A percentile compares a stretch with the other conserved stretches of the same genome.
Conservation (phyloP, 2,113 vertebrate species). For the Oxyruncus cristatus region DNA sequence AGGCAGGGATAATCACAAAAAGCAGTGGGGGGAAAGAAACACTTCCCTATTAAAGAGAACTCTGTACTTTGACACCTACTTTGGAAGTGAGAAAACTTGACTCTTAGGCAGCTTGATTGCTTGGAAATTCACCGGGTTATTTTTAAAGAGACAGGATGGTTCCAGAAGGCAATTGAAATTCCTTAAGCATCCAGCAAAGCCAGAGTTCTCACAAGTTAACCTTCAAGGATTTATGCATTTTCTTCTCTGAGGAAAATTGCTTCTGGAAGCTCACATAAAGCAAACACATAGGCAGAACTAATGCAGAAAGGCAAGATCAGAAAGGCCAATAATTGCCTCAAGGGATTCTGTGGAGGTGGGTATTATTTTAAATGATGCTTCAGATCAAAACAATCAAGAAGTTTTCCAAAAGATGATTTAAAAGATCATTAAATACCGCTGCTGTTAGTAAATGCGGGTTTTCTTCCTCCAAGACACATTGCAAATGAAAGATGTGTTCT, state of each 20-base stretch:
- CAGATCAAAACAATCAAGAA: slow-evolving; percentile 37
- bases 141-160: neutral
- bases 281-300: slow-evolving; percentile 45
- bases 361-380: slow-evolving; percentile 40
- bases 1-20: neutral
- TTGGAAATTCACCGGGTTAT: neutral
- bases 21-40: neutral
- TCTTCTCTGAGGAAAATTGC: slow-evolving; percentile 29
- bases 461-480: neutral
- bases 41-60: neutral
- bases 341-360: slow-evolving; percentile 1
- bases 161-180: slow-evolving; percentile 54
- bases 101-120: neutral
- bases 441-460: neutral
- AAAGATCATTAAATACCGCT: slow-evolving; percentile 16
- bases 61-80: neutral
- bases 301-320: slow-evolving; percentile 43
- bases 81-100: neutral
- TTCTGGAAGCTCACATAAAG: slow-evolving; percentile 49
- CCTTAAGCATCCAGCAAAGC: slow-evolving; percentile 24
- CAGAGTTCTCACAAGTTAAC: slow-evolving; percentile 42
- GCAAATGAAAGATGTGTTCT: slow-evolving; percentile 14
- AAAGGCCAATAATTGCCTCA: slow-evolving; percentile 48
- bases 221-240: slow-evolving; percentile 43
- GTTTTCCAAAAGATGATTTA: slow-evolving; percentile 25